A percentile compares a stretch with the other conserved stretches of the same genome.
Conservation (phyloP, 2,888 invertebrate genomes). For the Tetragonula carbonaria region DNA sequence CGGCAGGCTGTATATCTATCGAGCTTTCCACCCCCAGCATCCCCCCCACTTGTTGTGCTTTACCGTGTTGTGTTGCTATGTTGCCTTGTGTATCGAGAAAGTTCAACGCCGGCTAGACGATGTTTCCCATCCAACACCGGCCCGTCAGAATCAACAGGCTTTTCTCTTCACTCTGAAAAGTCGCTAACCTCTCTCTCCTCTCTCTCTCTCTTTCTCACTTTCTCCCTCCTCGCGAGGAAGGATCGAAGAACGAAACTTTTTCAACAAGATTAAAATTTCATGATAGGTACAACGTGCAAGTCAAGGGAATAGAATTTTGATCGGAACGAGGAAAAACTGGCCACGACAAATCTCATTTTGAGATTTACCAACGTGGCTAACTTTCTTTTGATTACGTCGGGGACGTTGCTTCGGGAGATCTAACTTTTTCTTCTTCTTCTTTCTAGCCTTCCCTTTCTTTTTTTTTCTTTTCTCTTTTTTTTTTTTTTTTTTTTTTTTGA, state of each 20-base stretch:
- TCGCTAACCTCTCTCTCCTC: background rate
- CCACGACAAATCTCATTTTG: conserved; percentile 57
- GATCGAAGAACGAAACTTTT: conserved; percentile 50
- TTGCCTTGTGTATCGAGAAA: conserved; percentile 84
- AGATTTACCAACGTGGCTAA: conserved; percentile 43
- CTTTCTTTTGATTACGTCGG: conserved; percentile 55
- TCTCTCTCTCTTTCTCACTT: background rate
- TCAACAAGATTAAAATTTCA: conserved; percentile 61
- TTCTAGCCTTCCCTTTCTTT: background rate
- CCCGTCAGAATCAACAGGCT: conserved; percentile 81
- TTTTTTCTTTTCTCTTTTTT: background rate
- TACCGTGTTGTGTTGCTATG: conserved; percentile 83
- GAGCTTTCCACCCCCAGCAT: conserved; percentile 78
- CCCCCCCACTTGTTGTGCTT: conserved; percentile 84
- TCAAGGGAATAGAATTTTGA: conserved; percentile 48
- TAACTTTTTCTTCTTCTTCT: background rate
- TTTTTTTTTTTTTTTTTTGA: background rate
- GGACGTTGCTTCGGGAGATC: conserved; percentile 42
- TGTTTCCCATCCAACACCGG: conserved; percentile 75
- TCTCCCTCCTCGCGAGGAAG: background rate
- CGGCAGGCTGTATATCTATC: conserved; percentile 80
- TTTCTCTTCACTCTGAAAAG: conserved; percentile 49
- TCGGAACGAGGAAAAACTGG: conserved; percentile 21
- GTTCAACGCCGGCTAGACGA: conserved; percentile 84
- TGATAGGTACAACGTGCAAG: conserved; percentile 37